These are phyloP conservation scores for Thaumetopoea pityocampa DNA, from an alignment of 1,140 invertebrate species.

Conservation along the genomic window DNA sequence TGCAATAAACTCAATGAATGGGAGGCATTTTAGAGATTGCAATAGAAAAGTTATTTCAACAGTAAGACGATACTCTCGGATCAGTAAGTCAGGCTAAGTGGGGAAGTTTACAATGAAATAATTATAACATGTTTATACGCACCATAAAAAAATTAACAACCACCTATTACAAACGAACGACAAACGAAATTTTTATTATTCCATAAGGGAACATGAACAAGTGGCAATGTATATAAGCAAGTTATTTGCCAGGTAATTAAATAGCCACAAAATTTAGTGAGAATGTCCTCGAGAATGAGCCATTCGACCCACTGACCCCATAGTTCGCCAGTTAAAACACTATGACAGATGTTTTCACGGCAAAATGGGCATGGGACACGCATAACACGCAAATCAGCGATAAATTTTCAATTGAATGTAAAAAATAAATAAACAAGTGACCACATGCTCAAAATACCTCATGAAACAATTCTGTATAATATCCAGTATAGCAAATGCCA, in stretches of 20 bases:
- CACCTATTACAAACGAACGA: too few species aligned
- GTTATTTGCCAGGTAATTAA: conserved; percentile 28
- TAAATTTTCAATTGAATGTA: conserved; percentile 39
- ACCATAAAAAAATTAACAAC: too few species aligned
- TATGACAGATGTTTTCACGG: conserved; percentile 61
- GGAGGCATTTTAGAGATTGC: too few species aligned
- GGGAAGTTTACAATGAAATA: too few species aligned
- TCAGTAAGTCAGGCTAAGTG: too few species aligned
- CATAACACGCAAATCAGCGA: conserved; percentile 38
- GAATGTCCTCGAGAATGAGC: conserved; percentile 30
- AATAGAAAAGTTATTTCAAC: too few species aligned
- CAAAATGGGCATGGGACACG: conserved; percentile 32
- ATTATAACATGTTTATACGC: too few species aligned
- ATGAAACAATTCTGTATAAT: conserved; percentile 1
- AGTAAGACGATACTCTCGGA: too few species aligned
- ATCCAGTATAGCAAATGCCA: not conserved
- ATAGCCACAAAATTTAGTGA: conserved; percentile 20
- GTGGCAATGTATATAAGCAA: conserved; percentile 21
- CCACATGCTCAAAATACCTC: conserved; percentile 7
- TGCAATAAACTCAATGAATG: too few species aligned
- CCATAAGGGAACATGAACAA: conserved; percentile 15
- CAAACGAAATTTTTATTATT: conserved; percentile 15
- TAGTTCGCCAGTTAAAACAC: conserved; percentile 34
- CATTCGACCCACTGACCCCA: conserved; percentile 53
- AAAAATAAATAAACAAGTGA: conserved; percentile 9